These are phyloP conservation scores for Rhineura floridana DNA, from an alignment of 2,113 vertebrate species.

Conservation along the genomic window DNA sequence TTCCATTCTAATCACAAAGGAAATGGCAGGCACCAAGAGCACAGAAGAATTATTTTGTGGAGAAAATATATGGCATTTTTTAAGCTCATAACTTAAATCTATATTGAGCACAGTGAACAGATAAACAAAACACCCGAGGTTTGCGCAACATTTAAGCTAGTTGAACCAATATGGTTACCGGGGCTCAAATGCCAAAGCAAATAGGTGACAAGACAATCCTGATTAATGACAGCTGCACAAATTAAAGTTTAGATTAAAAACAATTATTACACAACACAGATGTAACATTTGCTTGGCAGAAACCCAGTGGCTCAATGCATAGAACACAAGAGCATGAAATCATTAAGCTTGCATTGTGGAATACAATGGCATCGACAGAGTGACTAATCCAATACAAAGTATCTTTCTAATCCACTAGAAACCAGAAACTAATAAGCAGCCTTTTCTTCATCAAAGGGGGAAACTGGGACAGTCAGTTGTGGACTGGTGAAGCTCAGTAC, in stretches of 20 bases:
- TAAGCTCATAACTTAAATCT: neutral
- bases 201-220: constrained; percentile 13
- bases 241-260: constrained; percentile 41
- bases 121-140: constrained; percentile 16
- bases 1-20: constrained; percentile 10
- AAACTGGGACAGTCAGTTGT: neutral
- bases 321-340: neutral
- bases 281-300: constrained; percentile 38
- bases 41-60: neutral
- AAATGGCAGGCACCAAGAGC: neutral
- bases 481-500: neutral
- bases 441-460: neutral
- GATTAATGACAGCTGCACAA: constrained; percentile 37
- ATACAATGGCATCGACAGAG: neutral
- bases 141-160: constrained; percentile 8
- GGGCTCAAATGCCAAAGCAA: constrained; percentile 3
- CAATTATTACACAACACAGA: constrained; percentile 6
- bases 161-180: constrained; percentile 36
- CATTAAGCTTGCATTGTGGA: neutral
- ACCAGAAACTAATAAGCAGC: neutral
- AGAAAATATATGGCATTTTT: neutral
- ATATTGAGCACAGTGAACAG: neutral
- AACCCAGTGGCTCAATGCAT: neutral
- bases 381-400: neutral
- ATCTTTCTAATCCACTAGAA: neutral